These are phyloP conservation scores for Stenotaenia linearis DNA, from an alignment of 2,888 invertebrate species.

Conservation along the genomic window DNA sequence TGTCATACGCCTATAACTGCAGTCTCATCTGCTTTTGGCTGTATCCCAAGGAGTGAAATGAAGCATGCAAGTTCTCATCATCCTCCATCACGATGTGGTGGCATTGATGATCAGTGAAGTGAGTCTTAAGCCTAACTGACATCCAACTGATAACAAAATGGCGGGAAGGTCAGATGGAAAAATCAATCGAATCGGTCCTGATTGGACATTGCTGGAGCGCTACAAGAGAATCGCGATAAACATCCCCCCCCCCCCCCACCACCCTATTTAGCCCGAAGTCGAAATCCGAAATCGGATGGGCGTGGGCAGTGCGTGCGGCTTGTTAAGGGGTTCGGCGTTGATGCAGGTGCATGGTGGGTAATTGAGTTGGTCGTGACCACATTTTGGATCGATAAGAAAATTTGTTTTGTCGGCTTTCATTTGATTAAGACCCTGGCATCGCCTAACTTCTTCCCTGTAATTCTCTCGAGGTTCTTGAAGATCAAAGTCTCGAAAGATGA, in stretches of 20 bases:
- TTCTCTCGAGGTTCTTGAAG: not conserved
- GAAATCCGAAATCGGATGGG: not conserved
- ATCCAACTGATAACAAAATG: conserved; percentile 20
- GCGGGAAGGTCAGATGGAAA: conserved; percentile 7
- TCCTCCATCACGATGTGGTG: not conserved
- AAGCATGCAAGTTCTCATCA: conserved; percentile 14
- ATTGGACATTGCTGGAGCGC: not conserved
- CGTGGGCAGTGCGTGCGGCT: not conserved
- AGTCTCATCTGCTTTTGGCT: not conserved
- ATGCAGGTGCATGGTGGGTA: conserved; percentile 11
- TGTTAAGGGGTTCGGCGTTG: not conserved
- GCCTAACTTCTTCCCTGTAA: not conserved
- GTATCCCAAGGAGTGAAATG: not conserved
- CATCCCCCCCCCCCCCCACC: not conserved
- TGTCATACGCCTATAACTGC: not conserved
- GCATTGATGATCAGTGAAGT: conserved; percentile 23
- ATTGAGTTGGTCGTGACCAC: conserved; percentile 23
- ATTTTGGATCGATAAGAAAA: conserved; percentile 9
- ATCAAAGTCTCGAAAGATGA: not conserved
- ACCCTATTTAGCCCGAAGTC: not conserved
- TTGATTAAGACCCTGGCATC: not conserved
- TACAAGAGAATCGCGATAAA: not conserved
- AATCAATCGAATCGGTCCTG: conserved; percentile 10
- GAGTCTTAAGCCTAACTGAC: conserved; percentile 17
- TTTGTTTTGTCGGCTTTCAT: conserved; percentile 13